Percentiles rank a stretch among this genome's conserved stretches.
phyloP scores from a whole-genome alignment of 1,140 invertebrate species.

The Megalonaias nervosa region DNA sequence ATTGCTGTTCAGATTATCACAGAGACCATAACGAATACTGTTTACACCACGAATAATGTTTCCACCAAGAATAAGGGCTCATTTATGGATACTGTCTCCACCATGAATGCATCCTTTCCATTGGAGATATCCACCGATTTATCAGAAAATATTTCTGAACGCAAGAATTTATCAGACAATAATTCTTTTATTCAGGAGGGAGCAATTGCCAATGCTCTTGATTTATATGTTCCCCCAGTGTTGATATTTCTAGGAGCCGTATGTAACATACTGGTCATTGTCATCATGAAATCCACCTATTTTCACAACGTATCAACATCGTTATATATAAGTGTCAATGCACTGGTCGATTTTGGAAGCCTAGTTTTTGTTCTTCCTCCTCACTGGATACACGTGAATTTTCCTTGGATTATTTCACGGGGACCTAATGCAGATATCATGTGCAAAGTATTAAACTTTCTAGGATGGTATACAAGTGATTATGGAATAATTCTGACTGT shows the following conservation, averaged over 20 bases:
- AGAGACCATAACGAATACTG: too few relatives aligned
- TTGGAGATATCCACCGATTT: too few relatives aligned
- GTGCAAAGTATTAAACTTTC: constrained; percentile 57
- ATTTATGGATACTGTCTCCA: too few relatives aligned
- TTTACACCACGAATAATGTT: too few relatives aligned
- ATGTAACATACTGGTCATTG: constrained; percentile 54
- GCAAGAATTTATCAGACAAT: too few relatives aligned
- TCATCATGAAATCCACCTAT: constrained; percentile 52
- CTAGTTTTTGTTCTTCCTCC: constrained; percentile 49
- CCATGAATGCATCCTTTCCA: too few relatives aligned
- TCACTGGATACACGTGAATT: constrained; percentile 60
- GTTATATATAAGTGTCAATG: constrained; percentile 54
- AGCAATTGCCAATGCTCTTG: constrained; percentile 30
- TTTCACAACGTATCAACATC: constrained; percentile 61
- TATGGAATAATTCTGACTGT: constrained; percentile 58
- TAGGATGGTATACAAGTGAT: constrained; percentile 59
- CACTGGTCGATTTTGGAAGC: constrained; percentile 50
- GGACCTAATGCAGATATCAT: constrained; percentile 43
- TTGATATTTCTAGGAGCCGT: constrained; percentile 47
- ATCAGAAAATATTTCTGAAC: too few relatives aligned
- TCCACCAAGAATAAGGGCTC: too few relatives aligned
- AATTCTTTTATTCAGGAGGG: not conserved
- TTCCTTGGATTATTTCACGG: constrained; percentile 46
- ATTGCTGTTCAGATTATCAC: too few relatives aligned
- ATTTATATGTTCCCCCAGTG: constrained; percentile 55